Evolutionary conservation across 2,888 invertebrate species (phyloP).

Genomic region (Ophion ellenae): DNA sequence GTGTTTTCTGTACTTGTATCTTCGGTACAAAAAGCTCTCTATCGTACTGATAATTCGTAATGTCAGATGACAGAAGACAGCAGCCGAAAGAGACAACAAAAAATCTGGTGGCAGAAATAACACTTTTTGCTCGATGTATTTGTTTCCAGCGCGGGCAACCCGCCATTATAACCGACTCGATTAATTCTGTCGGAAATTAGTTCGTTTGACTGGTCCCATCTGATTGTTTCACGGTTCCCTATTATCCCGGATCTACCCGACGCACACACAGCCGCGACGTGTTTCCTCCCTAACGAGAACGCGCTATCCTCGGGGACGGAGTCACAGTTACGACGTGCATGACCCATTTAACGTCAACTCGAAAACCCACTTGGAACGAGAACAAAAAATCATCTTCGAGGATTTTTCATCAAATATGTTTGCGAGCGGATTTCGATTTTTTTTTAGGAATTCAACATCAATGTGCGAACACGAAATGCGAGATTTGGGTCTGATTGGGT

Average conservation of each 20-base stretch:
- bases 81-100: too few relatives aligned
- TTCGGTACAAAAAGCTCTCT: too few relatives aligned
- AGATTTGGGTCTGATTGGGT: too few relatives aligned
- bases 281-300: slow-evolving; percentile 40
- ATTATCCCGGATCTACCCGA: slow-evolving; percentile 20
- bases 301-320: slow-evolving; percentile 12
- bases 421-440: too few relatives aligned
- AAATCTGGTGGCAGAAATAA: too few relatives aligned
- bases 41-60: too few relatives aligned
- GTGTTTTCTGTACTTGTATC: too few relatives aligned
- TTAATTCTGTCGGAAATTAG: slow-evolving; percentile 35
- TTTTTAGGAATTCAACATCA: too few relatives aligned
- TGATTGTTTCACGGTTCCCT: slow-evolving; percentile 35
- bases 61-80: too few relatives aligned
- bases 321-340: neutral
- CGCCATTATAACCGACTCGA: slow-evolving; percentile 5
- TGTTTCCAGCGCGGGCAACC: neutral
- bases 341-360: neutral
- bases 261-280: slow-evolving; percentile 16
- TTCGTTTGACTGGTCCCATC: slow-evolving; percentile 38
- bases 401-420: too few relatives aligned
- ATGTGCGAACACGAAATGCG: too few relatives aligned
- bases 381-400: too few relatives aligned
- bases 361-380: neutral
- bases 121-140: slow-evolving; percentile 6